phyloP scores from a whole-genome alignment of 2,888 invertebrate species.

The Ophion ellenae region DNA sequence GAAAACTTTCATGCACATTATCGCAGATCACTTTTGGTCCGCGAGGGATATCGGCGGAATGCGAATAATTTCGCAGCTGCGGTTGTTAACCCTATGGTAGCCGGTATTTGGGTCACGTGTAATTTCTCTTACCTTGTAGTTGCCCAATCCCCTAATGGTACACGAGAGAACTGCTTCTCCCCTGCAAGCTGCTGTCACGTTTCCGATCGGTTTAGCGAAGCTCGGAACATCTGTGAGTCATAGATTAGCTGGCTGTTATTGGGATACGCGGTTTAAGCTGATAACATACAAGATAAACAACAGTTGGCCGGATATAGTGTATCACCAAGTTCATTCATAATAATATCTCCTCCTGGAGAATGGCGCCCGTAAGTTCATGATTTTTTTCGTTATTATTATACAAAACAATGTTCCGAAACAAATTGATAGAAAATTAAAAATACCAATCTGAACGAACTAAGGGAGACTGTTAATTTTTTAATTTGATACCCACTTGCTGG shows the following conservation, averaged over 20 bases:
- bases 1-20: background rate
- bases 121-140: constrained; percentile 87
- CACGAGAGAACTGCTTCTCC: constrained; percentile 90
- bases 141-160: constrained; percentile 89
- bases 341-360: too few relatives aligned
- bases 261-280: constrained; percentile 48
- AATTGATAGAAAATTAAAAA: too few relatives aligned
- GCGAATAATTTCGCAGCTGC: constrained; percentile 37
- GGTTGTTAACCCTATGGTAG: constrained; percentile 21
- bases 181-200: constrained; percentile 90
- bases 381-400: too few relatives aligned
- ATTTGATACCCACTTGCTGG: too few relatives aligned
- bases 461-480: too few relatives aligned
- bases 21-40: background rate
- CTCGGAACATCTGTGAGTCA: constrained; percentile 85
- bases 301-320: too few relatives aligned
- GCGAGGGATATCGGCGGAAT: background rate
- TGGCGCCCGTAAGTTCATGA: too few relatives aligned
- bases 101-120: constrained; percentile 4
- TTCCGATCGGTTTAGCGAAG: constrained; percentile 89
- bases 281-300: constrained; percentile 10
- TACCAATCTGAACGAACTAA: too few relatives aligned
- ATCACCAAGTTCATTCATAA: too few relatives aligned
- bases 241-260: constrained; percentile 63
- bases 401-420: too few relatives aligned